These are phyloP conservation scores for Drosophila prostipennis DNA, from an alignment of 2,888 invertebrate species.

Conservation along the genomic window DNA sequence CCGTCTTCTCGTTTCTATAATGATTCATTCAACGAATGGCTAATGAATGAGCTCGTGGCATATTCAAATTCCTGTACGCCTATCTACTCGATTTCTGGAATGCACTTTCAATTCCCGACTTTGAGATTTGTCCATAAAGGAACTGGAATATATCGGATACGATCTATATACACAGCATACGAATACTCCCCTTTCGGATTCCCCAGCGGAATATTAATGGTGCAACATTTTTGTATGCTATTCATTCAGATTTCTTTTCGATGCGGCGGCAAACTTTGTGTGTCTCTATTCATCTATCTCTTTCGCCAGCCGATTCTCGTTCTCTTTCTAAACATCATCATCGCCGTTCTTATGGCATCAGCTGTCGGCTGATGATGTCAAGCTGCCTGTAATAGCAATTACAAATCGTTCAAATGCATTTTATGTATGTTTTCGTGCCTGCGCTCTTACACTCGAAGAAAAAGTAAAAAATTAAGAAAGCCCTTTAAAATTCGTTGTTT, in stretches of 20 bases:
- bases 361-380: slow-evolving; percentile 69
- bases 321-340: slow-evolving; percentile 14
- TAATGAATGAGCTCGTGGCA: slow-evolving; percentile 14
- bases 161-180: slow-evolving; percentile 4
- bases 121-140: slow-evolving; percentile 13
- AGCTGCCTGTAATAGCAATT: slow-evolving; percentile 71
- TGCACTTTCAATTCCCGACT: slow-evolving; percentile 31
- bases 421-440: slow-evolving; percentile 19
- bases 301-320: neutral
- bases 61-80: slow-evolving; percentile 24
- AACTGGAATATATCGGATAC: slow-evolving; percentile 26
- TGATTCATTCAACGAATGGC: slow-evolving; percentile 24
- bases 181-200: neutral
- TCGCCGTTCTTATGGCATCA: slow-evolving; percentile 38
- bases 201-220: slow-evolving; percentile 56
- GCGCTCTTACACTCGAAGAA: slow-evolving; percentile 1
- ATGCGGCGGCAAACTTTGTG: slow-evolving; percentile 49
- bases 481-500: too few species aligned
- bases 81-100: slow-evolving; percentile 34
- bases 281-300: neutral
- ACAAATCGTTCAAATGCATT: slow-evolving; percentile 55
- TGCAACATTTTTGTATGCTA: slow-evolving; percentile 54
- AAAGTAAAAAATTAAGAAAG: neutral
- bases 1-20: neutral
- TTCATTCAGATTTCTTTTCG: slow-evolving; percentile 60